phyloP scores from a whole-genome alignment of 2,797 vertebrate species.

The Gymnocypris eckloni region DNA sequence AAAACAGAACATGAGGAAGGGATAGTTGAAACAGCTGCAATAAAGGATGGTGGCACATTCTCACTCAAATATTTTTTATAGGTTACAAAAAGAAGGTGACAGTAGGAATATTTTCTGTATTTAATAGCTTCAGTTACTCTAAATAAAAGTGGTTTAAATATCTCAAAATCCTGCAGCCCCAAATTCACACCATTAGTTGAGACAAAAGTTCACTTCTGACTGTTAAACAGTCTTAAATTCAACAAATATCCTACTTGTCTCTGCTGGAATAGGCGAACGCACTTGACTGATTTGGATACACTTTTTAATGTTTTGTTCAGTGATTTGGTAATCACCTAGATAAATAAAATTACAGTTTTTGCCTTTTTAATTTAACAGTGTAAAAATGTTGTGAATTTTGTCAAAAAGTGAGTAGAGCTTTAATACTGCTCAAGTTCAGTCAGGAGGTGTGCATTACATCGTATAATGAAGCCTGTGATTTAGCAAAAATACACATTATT shows the following conservation, averaged over 20 bases:
- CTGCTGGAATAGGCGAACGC: neutral
- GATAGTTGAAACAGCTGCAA: slow-evolving; percentile 7
- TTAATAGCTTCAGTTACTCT: slow-evolving; percentile 55
- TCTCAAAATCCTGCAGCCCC: neutral
- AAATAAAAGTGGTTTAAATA: slow-evolving; percentile 9
- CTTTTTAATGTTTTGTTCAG: neutral
- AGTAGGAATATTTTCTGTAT: neutral
- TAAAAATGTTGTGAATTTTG: neutral
- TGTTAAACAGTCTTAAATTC: neutral
- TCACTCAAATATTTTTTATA: neutral
- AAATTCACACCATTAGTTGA: neutral
- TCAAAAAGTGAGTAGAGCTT: neutral
- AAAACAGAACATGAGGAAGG: neutral
- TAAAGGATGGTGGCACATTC: neutral
- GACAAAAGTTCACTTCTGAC: neutral
- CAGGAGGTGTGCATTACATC: neutral
- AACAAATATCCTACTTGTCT: neutral
- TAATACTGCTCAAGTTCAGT: neutral
- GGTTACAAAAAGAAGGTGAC: neutral
- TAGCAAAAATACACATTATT: neutral
- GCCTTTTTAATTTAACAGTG: neutral
- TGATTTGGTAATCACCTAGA: neutral
- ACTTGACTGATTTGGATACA: neutral
- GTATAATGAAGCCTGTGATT: neutral
- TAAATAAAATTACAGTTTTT: neutral